These are phyloP conservation scores for Dolichomitus sp. DNA, from an alignment of 2,888 invertebrate species.

Conservation along the genomic window DNA sequence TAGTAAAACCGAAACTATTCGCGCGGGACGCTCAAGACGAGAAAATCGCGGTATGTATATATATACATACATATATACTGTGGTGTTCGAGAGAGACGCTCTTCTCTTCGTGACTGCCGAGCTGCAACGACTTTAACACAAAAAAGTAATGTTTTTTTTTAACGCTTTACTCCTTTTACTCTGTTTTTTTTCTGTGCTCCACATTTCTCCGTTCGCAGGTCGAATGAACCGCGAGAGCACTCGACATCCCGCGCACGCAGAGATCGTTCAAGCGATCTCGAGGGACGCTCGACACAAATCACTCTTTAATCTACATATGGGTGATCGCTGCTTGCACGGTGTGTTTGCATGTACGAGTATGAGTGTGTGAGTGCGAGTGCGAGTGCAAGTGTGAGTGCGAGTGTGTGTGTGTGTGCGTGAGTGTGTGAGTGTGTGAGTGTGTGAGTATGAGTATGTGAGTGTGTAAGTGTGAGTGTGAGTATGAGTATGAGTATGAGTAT, in stretches of 20 bases:
- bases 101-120: conserved; percentile 17
- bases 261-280: conserved; percentile 44
- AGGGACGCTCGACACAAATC: conserved; percentile 40
- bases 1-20: conserved; percentile 75
- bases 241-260: conserved; percentile 26
- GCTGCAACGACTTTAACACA: conserved; percentile 4
- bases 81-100: conserved; percentile 2
- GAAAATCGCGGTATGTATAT: conserved; percentile 13
- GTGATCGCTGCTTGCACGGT: conserved; percentile 3
- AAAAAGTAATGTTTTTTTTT: not conserved
- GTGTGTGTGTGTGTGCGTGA: too few species aligned
- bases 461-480: not conserved
- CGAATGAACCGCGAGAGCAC: conserved; percentile 27
- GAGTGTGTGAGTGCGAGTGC: conserved; percentile 14
- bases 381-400: not conserved
- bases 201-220: conserved; percentile 34
- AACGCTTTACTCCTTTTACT: conserved; percentile 37
- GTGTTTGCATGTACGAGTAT: not conserved
- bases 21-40: conserved; percentile 53
- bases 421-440: too few species aligned
- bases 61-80: not conserved
- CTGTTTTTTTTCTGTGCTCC: conserved; percentile 28
- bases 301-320: conserved; percentile 42
- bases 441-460: too few species aligned
- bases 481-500: not conserved